Conservation (phyloP, 2,113 vertebrate species). For the Paradoxurus hermaphroditus region DNA sequence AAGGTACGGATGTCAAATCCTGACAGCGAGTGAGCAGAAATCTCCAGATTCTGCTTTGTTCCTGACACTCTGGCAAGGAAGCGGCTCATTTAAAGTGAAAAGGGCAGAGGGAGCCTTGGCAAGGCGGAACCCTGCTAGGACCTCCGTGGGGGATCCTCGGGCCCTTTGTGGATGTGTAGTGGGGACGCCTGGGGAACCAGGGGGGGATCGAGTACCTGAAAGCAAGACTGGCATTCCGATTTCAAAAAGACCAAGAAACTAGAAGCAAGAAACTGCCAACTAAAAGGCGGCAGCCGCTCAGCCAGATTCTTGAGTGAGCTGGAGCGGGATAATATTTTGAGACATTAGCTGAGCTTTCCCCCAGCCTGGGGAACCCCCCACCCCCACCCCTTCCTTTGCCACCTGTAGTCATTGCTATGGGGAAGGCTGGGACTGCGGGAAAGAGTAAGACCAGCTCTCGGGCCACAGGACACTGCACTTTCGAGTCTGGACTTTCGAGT, state of each 20-base stretch:
- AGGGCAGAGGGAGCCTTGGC: background rate
- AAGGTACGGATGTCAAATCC: background rate
- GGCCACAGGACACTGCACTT: background rate
- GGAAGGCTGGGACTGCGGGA: fast-evolving
- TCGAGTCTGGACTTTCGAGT: background rate
- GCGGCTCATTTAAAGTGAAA: background rate
- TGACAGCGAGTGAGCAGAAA: background rate
- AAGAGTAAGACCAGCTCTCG: background rate
- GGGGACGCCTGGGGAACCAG: background rate
- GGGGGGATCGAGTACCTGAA: background rate
- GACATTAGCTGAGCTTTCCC: background rate
- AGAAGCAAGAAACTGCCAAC: background rate
- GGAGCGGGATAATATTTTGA: too few relatives aligned
- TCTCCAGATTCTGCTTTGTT: background rate
- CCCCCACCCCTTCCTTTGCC: background rate
- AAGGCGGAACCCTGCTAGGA: background rate
- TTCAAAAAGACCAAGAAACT: background rate
- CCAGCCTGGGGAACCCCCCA: background rate
- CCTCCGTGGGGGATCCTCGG: fast-evolving
- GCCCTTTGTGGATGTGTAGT: background rate
- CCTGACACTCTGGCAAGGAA: background rate
- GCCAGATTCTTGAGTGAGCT: background rate
- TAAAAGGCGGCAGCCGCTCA: background rate
- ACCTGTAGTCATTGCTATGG: background rate
- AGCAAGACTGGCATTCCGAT: background rate